These are phyloP conservation scores for Sepioteuthis lessoniana DNA, from an alignment of 2,888 invertebrate species.

Conservation along the genomic window DNA sequence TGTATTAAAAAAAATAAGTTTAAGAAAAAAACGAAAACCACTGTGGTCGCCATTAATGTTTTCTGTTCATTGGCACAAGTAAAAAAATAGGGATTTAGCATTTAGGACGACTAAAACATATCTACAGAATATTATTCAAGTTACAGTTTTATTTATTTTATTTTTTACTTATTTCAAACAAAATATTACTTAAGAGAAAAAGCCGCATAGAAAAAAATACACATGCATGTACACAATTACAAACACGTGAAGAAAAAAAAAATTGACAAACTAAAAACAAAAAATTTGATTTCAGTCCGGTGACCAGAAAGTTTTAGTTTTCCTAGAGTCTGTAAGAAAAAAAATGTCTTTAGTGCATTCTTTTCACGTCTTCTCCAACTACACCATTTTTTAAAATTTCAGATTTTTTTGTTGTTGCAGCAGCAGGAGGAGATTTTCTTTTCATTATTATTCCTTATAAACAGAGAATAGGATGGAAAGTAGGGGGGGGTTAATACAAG, in stretches of 20 bases:
- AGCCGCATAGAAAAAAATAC: background rate
- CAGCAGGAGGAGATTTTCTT: slow-evolving; percentile 39
- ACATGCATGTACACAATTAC: background rate
- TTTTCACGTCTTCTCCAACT: background rate
- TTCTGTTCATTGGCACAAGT: slow-evolving; percentile 8
- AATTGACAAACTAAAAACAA: background rate
- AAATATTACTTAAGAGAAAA: background rate
- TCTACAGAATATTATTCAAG: background rate
- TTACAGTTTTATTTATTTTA: background rate
- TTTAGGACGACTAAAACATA: background rate
- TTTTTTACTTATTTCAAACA: background rate
- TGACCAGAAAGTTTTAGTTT: background rate
- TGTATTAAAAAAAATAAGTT: background rate
- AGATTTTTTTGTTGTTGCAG: slow-evolving; percentile 43
- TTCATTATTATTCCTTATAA: background rate
- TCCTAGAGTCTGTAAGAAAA: background rate
- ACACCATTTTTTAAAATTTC: background rate
- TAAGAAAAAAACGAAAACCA: background rate
- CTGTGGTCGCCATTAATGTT: background rate
- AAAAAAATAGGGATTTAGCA: slow-evolving; percentile 11
- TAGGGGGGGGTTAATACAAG: background rate
- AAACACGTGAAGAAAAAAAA: background rate
- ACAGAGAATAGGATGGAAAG: background rate
- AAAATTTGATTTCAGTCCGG: slow-evolving; percentile 12
- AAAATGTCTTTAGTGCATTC: background rate